phyloP scores from a whole-genome alignment of 2,113 vertebrate species.

The Heterochromis multidens region DNA sequence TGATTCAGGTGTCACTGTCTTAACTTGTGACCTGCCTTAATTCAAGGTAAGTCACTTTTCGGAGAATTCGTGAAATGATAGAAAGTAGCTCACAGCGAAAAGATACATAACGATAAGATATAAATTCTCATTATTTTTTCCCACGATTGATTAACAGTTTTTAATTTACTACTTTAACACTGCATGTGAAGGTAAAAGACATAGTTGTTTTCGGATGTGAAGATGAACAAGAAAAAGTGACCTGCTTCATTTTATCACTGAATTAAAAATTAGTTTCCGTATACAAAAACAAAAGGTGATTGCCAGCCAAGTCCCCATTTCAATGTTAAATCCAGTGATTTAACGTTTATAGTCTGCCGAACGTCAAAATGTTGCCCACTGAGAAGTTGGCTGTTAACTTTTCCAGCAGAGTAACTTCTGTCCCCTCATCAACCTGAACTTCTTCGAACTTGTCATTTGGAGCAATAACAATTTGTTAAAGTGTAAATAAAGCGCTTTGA shows the following conservation, averaged over 20 bases:
- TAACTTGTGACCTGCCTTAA: slow-evolving; percentile 4
- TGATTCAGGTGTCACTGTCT: neutral
- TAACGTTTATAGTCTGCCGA: neutral
- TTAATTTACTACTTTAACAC: neutral
- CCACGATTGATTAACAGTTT: neutral
- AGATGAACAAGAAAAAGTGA: slow-evolving; percentile 19
- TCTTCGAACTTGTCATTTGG: slow-evolving; percentile 7
- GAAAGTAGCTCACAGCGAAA: neutral
- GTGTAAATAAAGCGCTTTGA: neutral
- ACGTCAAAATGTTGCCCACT: neutral
- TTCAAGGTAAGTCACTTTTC: slow-evolving; percentile 57
- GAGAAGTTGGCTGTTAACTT: slow-evolving; percentile 56
- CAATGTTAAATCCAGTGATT: neutral
- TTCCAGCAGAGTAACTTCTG: slow-evolving; percentile 17
- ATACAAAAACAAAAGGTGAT: neutral
- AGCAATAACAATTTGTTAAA: neutral
- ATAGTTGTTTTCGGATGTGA: neutral
- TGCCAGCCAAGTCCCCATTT: neutral
- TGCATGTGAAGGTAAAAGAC: neutral
- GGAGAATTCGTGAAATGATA: neutral
- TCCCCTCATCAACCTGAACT: slow-evolving; percentile 14
- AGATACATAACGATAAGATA: neutral
- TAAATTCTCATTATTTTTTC: neutral
- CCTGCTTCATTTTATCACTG: neutral
- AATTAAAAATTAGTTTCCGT: neutral